Percentiles rank a stretch among this genome's conserved stretches.
Evolutionary conservation across 2,888 invertebrate genomes (phyloP).

Genomic region (Amblyteles armatorius): DNA sequence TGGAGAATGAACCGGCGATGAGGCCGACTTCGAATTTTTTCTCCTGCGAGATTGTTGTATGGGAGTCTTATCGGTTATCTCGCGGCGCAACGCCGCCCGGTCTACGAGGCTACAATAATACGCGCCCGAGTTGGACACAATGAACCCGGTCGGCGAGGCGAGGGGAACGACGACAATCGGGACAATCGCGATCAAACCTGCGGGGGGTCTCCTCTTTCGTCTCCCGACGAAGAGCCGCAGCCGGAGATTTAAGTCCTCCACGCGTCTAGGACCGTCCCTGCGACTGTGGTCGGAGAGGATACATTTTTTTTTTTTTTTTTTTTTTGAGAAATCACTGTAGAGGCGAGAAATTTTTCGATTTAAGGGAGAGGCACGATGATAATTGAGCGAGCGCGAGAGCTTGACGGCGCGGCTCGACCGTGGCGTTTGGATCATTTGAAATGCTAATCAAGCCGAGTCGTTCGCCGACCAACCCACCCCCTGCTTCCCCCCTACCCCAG

Average conservation of each 20-base stretch:
- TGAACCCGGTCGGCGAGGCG: conserved; percentile 47
- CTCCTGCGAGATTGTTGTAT: background rate
- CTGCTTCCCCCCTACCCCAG: background rate
- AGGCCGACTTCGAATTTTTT: background rate
- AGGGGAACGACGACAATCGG: conserved; percentile 48
- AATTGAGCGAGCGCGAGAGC: conserved; percentile 51
- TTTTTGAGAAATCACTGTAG: background rate
- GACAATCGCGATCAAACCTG: conserved; percentile 62
- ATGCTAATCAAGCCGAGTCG: conserved; percentile 78
- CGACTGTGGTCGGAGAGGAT: background rate
- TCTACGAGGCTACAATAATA: conserved; percentile 56
- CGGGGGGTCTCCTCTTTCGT: conserved; percentile 3
- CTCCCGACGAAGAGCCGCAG: conserved; percentile 30
- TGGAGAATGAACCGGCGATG: background rate
- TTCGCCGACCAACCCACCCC: conserved; percentile 43
- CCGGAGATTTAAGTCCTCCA: background rate
- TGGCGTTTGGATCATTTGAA: conserved; percentile 78
- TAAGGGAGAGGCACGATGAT: conserved; percentile 33
- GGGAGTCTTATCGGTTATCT: conserved; percentile 64
- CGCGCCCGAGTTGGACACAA: conserved; percentile 56
- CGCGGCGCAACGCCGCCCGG: conserved; percentile 26
- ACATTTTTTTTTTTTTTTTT: background rate
- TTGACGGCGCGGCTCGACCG: conserved; percentile 72
- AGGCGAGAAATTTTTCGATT: background rate
- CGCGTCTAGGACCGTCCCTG: background rate